phyloP scores from a whole-genome alignment of 2,797 vertebrate species.

The Microctenopoma lineatum region DNA sequence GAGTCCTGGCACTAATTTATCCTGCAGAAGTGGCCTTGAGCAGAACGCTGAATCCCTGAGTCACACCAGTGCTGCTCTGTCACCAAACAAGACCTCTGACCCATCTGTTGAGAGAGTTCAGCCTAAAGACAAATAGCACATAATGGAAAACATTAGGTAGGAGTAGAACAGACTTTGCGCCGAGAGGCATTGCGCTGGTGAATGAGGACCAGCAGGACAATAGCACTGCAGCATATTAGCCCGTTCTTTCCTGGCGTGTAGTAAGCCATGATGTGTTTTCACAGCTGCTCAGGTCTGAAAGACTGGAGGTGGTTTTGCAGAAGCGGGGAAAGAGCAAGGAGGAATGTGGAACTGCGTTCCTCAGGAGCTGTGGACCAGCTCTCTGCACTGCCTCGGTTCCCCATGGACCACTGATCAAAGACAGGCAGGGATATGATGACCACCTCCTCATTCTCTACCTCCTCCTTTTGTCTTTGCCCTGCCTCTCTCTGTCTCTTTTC shows the following conservation, averaged over 20 bases:
- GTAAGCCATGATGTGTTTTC: slow-evolving; percentile 69
- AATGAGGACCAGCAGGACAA: slow-evolving; percentile 37
- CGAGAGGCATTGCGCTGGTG: slow-evolving; percentile 7
- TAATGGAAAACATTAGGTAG: slow-evolving; percentile 2
- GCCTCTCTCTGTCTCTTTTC: slow-evolving; percentile 34
- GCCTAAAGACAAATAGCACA: neutral
- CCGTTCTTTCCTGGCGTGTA: slow-evolving; percentile 54
- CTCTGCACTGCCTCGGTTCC: slow-evolving; percentile 55
- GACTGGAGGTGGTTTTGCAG: slow-evolving; percentile 67
- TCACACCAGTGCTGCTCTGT: neutral
- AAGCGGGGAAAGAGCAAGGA: slow-evolving; percentile 58
- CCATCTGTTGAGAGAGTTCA: neutral
- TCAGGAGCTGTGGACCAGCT: slow-evolving; percentile 69
- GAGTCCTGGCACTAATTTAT: neutral
- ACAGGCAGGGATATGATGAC: slow-evolving; percentile 51
- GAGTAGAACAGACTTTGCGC: neutral
- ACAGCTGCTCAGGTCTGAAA: slow-evolving; percentile 72
- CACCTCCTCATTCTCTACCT: slow-evolving; percentile 56
- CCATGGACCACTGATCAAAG: slow-evolving; percentile 82
- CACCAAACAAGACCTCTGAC: slow-evolving; percentile 15
- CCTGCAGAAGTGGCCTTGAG: slow-evolving; percentile 5
- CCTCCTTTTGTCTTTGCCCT: slow-evolving; percentile 50
- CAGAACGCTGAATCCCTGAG: neutral
- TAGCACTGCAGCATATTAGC: slow-evolving; percentile 45
- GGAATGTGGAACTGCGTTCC: slow-evolving; percentile 77